Percentiles rank a stretch among this genome's conserved stretches.
Evolutionary conservation across 2,797 vertebrate genomes (phyloP).

Genomic region (Chaetophractus vellerosus): DNA sequence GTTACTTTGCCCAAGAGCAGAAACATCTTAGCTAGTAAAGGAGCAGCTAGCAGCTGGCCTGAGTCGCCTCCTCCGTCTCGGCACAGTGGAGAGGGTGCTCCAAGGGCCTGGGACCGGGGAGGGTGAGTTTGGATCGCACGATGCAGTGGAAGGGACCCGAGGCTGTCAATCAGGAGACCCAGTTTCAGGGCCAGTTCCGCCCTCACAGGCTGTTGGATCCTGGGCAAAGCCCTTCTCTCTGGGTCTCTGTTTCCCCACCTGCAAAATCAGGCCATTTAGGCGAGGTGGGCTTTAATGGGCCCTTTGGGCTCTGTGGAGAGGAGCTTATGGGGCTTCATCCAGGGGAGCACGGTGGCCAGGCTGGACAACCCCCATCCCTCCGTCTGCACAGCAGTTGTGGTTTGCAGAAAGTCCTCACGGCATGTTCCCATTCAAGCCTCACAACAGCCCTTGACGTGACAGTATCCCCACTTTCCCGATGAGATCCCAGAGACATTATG

Average conservation of each 20-base stretch:
- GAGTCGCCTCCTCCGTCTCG: background rate
- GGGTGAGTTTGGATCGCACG: rapidly evolving
- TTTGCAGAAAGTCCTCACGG: background rate
- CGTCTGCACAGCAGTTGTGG: background rate
- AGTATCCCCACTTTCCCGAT: background rate
- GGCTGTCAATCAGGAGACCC: background rate
- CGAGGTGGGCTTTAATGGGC: background rate
- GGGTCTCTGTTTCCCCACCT: background rate
- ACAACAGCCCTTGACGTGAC: rapidly evolving
- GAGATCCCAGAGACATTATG: background rate
- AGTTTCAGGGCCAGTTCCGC: background rate
- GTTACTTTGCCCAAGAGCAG: background rate
- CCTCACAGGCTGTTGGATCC: no score
- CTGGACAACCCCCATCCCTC: background rate
- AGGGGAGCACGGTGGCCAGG: background rate
- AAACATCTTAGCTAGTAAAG: no score
- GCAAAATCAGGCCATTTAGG: background rate
- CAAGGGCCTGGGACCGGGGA: rapidly evolving
- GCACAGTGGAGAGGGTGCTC: background rate
- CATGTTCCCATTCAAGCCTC: background rate
- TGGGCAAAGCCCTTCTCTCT: background rate
- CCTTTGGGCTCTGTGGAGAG: background rate
- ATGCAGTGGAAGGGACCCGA: background rate
- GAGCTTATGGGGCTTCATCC: background rate
- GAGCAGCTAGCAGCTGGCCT: rapidly evolving